Conservation (phyloP, 37 sponge, comb jelly and placozoan species). For the Oscarella lobularis region DNA sequence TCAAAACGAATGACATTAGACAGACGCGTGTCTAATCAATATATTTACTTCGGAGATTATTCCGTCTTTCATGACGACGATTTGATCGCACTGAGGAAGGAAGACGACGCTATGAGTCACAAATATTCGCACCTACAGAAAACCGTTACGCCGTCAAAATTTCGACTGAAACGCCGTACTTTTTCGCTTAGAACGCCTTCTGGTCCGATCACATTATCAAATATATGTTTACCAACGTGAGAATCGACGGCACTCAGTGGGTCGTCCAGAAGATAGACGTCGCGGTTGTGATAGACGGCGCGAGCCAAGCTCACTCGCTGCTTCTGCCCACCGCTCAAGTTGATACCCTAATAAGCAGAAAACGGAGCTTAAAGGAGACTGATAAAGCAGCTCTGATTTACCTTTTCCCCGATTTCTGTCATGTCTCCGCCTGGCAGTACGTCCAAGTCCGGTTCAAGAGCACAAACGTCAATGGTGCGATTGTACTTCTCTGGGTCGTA, state of each 20-base stretch:
- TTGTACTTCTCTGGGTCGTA: conserved; percentile 19
- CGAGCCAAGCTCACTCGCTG: conserved; percentile 89
- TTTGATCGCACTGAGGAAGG: conserved; percentile 78
- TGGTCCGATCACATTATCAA: conserved; percentile 55
- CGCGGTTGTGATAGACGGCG: conserved; percentile 82
- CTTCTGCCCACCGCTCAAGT: conserved; percentile 96
- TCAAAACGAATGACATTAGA: too few relatives aligned
- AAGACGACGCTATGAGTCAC: conserved; percentile 77
- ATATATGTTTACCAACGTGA: conserved; percentile 74
- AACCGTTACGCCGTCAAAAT: too few relatives aligned
- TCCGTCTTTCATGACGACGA: conserved; percentile 67
- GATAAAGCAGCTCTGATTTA: too few relatives aligned
- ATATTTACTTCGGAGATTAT: conserved; percentile 38
- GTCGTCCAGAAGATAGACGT: conserved; percentile 87
- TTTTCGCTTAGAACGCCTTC: conserved; percentile 46
- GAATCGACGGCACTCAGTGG: conserved; percentile 93
- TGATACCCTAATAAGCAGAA: conserved; percentile 80
- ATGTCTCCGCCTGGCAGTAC: conserved; percentile 52
- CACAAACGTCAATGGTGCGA: conserved; percentile 35
- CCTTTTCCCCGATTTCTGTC: conserved; percentile 69
- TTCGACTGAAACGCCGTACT: too few relatives aligned
- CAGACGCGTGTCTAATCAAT: neutral
- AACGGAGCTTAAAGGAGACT: too few relatives aligned
- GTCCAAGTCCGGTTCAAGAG: conserved; percentile 39
- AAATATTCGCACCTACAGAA: conserved; percentile 74